A percentile compares a stretch with the other conserved stretches of the same genome.
Evolutionary conservation across 2,113 vertebrate species (phyloP).

Genomic region (Corythornis cristatus): DNA sequence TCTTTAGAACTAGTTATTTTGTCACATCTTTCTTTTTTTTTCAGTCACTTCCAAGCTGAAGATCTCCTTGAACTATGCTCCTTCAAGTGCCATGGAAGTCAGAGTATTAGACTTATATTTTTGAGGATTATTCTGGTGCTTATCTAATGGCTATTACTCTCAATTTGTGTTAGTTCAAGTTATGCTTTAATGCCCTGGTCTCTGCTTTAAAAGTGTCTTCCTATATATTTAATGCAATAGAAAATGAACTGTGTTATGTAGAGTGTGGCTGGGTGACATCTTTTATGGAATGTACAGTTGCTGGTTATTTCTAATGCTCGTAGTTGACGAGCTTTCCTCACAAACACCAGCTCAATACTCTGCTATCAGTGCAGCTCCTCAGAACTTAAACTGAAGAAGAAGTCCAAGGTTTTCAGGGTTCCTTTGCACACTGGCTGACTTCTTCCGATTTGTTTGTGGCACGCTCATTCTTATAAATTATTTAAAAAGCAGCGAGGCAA

Average conservation of each 20-base stretch:
- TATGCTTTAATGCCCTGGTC: background rate
- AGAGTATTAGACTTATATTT: background rate
- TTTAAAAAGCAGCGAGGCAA: background rate
- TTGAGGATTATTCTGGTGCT: background rate
- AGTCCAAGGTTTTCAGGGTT: background rate
- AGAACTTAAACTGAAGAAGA: background rate
- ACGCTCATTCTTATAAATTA: background rate
- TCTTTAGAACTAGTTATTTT: background rate
- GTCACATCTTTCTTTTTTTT: background rate
- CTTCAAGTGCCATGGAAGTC: background rate
- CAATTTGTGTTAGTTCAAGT: background rate
- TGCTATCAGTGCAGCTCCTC: background rate
- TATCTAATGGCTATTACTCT: background rate
- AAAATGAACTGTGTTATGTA: background rate
- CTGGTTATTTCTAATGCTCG: background rate
- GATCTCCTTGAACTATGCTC: background rate
- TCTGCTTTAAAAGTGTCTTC: background rate
- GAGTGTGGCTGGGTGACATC: background rate
- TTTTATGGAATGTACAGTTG: background rate
- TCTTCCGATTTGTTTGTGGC: background rate
- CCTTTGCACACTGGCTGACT: accelerated
- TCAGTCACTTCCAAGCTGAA: background rate
- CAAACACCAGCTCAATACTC: background rate
- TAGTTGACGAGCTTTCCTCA: accelerated
- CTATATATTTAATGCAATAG: background rate